phyloP scores from a whole-genome alignment of 2,113 vertebrate genomes.

The Podarcis cretensis region DNA sequence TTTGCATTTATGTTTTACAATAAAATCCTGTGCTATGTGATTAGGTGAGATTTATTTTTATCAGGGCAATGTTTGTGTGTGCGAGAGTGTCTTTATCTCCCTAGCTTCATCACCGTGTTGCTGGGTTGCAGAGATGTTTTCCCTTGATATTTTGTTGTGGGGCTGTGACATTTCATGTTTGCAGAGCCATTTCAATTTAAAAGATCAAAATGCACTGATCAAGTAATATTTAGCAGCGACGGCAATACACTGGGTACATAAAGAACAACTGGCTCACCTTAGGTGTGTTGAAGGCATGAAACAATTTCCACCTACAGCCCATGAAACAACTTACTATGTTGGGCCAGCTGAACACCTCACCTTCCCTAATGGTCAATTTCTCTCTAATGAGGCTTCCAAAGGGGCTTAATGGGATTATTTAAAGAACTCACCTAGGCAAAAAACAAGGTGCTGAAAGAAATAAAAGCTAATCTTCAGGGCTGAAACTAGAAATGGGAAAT shows the following conservation, averaged over 20 bases:
- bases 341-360: not conserved
- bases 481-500: not conserved
- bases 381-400: slow-evolving; percentile 2
- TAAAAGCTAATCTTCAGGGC: not conserved
- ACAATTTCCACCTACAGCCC: not conserved
- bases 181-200: not conserved
- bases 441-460: not conserved
- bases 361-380: slow-evolving; percentile 11
- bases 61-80: not conserved
- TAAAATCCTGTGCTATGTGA: not conserved
- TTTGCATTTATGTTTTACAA: not conserved
- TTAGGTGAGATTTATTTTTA: not conserved
- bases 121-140: not conserved
- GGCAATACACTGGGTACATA: not conserved
- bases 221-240: not conserved
- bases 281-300: not conserved
- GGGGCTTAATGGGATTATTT: not conserved
- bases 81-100: not conserved
- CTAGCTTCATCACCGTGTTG: not conserved
- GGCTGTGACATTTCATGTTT: not conserved
- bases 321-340: not conserved
- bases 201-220: not conserved
- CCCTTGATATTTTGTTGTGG: not conserved
- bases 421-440: slow-evolving; percentile 4
- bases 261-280: not conserved